phyloP scores from a whole-genome alignment of 2,113 vertebrate species.

The Chrysemys picta region DNA sequence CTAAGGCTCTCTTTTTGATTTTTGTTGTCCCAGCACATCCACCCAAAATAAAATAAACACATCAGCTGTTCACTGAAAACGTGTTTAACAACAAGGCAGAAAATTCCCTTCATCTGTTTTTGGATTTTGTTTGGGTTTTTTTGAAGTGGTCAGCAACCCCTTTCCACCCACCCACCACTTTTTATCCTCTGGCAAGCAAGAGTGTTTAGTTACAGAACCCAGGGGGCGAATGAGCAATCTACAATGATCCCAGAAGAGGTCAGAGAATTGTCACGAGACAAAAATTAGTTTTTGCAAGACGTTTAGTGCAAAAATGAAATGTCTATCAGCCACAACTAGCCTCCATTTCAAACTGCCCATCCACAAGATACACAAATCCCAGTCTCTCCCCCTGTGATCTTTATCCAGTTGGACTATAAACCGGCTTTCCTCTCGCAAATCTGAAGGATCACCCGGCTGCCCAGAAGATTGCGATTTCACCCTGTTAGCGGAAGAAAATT shows the following conservation, averaged over 20 bases:
- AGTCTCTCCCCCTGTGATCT: background rate
- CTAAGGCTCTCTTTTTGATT: background rate
- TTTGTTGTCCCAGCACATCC: background rate
- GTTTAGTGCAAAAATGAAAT: background rate
- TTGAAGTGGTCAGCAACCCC: background rate
- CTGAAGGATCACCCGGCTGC: background rate
- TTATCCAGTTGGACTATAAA: background rate
- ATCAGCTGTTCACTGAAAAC: background rate
- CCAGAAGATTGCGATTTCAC: background rate
- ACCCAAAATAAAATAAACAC: background rate
- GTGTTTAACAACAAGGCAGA: background rate
- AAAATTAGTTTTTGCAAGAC: background rate
- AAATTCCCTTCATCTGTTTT: background rate
- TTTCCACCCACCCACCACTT: background rate
- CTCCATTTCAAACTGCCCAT: background rate
- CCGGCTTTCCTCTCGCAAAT: background rate
- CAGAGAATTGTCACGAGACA: background rate
- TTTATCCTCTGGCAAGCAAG: background rate
- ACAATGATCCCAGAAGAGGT: background rate
- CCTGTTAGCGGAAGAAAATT: fast-evolving
- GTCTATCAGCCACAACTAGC: background rate
- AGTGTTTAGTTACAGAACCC: conserved; percentile 30
- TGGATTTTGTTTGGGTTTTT: background rate
- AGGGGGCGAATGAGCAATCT: background rate
- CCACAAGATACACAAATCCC: background rate